Evolutionary conservation across 2,113 vertebrate genomes (phyloP).

Genomic region (Channa argus): DNA sequence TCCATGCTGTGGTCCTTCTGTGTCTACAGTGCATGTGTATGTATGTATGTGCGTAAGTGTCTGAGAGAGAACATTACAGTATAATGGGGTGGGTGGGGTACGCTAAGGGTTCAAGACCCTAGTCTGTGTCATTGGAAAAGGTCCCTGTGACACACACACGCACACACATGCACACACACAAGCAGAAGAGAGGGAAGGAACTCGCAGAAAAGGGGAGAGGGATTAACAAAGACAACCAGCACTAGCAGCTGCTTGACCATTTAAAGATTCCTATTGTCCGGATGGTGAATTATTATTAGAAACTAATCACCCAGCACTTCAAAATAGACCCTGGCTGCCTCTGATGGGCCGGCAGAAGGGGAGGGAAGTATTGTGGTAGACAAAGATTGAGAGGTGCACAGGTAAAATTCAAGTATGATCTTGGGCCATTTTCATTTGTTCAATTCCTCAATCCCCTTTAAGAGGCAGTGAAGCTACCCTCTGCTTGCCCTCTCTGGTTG

Average conservation of each 20-base stretch:
- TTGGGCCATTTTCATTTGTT: slow-evolving; percentile 10
- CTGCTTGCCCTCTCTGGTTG: slow-evolving; percentile 90
- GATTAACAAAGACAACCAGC: slow-evolving; percentile 68
- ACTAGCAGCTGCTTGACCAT: slow-evolving; percentile 65
- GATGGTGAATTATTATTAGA: slow-evolving; percentile 66
- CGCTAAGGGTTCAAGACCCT: slow-evolving; percentile 69
- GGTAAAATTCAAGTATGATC: slow-evolving; percentile 44
- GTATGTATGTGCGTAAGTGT: not conserved
- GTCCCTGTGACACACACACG: slow-evolving; percentile 60
- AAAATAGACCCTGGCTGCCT: slow-evolving; percentile 53
- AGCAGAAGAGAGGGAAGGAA: slow-evolving; percentile 36
- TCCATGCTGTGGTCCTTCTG: slow-evolving; percentile 41
- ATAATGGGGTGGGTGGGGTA: slow-evolving; percentile 39
- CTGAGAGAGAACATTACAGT: slow-evolving; percentile 33
- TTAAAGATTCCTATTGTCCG: slow-evolving; percentile 65
- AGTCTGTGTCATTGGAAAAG: slow-evolving; percentile 62
- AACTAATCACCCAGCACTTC: slow-evolving; percentile 49
- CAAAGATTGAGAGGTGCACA: slow-evolving; percentile 60
- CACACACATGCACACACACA: slow-evolving; percentile 27
- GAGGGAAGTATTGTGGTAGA: slow-evolving; percentile 12
- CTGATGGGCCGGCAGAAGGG: slow-evolving; percentile 14
- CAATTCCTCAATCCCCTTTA: slow-evolving; percentile 37
- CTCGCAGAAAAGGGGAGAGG: slow-evolving; percentile 36
- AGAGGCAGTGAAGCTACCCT: slow-evolving; percentile 80
- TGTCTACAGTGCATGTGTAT: slow-evolving; percentile 31